Conservation (phyloP, 2,113 vertebrate species). For the Pontoporia blainvillei region DNA sequence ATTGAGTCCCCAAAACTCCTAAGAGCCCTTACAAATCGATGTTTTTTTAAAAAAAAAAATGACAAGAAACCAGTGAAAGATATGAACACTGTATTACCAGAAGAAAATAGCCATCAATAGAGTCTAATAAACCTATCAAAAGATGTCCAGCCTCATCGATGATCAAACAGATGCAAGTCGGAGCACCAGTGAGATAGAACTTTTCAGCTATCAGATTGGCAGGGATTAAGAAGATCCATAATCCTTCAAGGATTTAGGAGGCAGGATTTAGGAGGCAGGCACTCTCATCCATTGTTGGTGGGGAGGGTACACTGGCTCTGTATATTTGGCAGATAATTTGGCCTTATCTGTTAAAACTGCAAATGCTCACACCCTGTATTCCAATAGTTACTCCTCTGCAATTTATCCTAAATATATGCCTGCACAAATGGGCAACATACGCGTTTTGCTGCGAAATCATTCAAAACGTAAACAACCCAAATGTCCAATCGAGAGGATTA, state of each 20-base stretch:
- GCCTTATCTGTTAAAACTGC: not conserved
- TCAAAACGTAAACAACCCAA: not conserved
- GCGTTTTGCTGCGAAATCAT: not conserved
- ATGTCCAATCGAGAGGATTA: not conserved
- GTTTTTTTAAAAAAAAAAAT: no score
- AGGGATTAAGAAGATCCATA: not conserved
- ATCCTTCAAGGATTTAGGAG: not conserved
- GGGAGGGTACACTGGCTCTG: rapidly evolving
- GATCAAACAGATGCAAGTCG: not conserved
- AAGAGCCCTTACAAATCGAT: not conserved
- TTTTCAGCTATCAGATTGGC: not conserved
- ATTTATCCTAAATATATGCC: no score
- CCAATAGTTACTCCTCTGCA: not conserved
- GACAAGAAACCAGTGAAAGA: not conserved
- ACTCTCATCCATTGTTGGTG: rapidly evolving
- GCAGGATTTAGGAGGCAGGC: not conserved
- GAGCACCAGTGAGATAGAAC: not conserved
- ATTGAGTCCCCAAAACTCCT: not conserved
- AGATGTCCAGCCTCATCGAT: not conserved
- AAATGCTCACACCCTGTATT: not conserved
- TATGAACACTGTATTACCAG: not conserved
- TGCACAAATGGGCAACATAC: not conserved
- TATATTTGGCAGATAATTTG: not conserved
- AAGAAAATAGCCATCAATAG: not conserved
- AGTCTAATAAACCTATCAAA: not conserved